phyloP scores from a whole-genome alignment of 2,888 invertebrate genomes.

The Tubiluchus corallicola region DNA sequence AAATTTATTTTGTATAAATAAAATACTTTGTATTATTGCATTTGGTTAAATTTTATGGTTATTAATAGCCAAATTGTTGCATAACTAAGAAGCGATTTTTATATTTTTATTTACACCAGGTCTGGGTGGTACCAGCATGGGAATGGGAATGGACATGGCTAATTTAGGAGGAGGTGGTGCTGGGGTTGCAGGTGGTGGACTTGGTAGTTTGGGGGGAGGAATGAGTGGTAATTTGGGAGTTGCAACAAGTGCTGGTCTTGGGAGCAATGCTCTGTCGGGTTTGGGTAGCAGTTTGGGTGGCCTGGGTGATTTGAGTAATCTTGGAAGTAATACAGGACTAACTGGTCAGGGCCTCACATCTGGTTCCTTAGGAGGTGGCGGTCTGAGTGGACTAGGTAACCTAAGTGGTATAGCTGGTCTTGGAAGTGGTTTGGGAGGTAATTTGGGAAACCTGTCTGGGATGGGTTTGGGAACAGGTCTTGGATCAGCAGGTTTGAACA shows the following conservation, averaged over 20 bases:
- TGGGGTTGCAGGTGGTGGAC: constrained; percentile 10
- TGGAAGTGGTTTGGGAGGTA: constrained; percentile 16
- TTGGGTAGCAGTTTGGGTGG: constrained; percentile 12
- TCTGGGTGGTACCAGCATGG: constrained; percentile 12
- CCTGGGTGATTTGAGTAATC: constrained; percentile 9
- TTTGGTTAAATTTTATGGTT: too few relatives aligned
- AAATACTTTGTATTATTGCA: too few relatives aligned
- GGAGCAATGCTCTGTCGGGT: constrained; percentile 8
- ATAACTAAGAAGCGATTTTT: too few relatives aligned
- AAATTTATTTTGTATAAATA: constrained; percentile 31
- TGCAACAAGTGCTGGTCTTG: constrained; percentile 10
- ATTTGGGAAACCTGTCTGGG: constrained; percentile 14
- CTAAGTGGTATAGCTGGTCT: constrained; percentile 14
- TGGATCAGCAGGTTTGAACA: constrained; percentile 9
- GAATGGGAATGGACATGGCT: constrained; percentile 10
- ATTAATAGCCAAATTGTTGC: too few relatives aligned
- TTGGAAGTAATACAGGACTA: constrained; percentile 4
- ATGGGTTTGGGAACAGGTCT: constrained; percentile 11
- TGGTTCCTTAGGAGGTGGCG: neutral
- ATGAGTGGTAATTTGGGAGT: constrained; percentile 14
- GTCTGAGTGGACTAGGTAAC: constrained; percentile 9
- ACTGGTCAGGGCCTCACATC: constrained; percentile 21
- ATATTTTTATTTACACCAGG: too few relatives aligned
- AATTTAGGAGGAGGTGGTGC: constrained; percentile 15
- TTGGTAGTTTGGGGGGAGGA: constrained; percentile 13